Base-by-base conservation (phyloP, 2,797 vertebrate genomes). In the Catharus ustulatus region DNA sequence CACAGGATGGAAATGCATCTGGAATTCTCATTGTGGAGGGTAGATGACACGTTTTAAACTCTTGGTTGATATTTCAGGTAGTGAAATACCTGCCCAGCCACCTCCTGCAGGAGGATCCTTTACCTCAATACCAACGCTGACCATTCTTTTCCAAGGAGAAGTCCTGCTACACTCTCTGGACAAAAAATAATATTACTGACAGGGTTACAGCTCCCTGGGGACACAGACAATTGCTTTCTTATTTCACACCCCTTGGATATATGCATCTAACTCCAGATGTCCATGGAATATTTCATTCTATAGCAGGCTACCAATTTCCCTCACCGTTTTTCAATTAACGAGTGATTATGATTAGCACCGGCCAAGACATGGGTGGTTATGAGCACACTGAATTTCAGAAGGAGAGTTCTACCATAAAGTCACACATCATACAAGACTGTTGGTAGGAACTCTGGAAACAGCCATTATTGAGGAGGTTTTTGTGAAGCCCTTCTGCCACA, bases 21-120 rank as follows among this genome's bases (percentile, higher is more conserved):
- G 69, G 73, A 88, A 93, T 92, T 95, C 87, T 92, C 77, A 5
- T 92, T 93, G 84, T 67, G 73, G 23, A 91, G 71, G 66, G 55
- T 46, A 69, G 74, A 82, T 73, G 29, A 52, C n/a, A n/a, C 22
- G 22, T 55, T 72, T 78, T 59, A 72, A 81, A 45, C 43, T 34
- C 78, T 82, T 7, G 0, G 72, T 10, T 72, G 86, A 52, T 43
- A 11, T 61, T 92, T 78, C 45, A n/a, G 45, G 32, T 27, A 24
- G 54, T 72, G 72, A 75, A 87, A n/a, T 49, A 49, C 34, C 86
- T 83, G 76, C 62, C 27, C 83, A 93, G 72, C 3, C 68, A 87
- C 52, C 77, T 91, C 52, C 84, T 40, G 23, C 0, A 62, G 29
- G 32, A 71, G 71, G 38, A 75, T 72, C 61, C 48, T 52, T 58